Evolutionary conservation across 2,888 invertebrate genomes (phyloP).

Genomic region (Caenorhabditis wallacei): DNA sequence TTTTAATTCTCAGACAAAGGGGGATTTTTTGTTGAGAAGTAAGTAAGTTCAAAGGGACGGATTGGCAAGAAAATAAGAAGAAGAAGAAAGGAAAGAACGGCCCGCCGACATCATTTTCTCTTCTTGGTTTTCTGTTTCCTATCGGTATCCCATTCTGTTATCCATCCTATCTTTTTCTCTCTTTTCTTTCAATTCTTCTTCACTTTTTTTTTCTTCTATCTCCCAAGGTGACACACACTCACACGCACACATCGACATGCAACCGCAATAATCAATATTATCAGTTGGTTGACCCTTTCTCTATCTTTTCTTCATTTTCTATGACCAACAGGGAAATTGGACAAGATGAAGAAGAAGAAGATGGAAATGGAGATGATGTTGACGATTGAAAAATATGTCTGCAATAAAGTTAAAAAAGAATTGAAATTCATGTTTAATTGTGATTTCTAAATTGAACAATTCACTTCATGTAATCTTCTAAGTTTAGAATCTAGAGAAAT

Average conservation of each 20-base stretch:
- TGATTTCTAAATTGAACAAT: too few species aligned
- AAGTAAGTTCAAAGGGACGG: conserved; percentile 21
- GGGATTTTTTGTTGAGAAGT: not conserved
- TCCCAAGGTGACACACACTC: conserved; percentile 33
- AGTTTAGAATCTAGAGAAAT: too few species aligned
- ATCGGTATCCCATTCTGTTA: conserved; percentile 42
- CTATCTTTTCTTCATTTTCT: conserved; percentile 20
- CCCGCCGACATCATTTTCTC: conserved; percentile 29
- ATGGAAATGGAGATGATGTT: conserved; percentile 11
- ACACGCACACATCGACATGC: conserved; percentile 17
- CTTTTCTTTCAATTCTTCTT: conserved; percentile 9
- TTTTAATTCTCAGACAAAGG: not conserved
- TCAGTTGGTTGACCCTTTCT: conserved; percentile 45
- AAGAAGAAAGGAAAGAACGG: conserved; percentile 18
- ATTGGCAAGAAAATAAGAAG: conserved; percentile 4
- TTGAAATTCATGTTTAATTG: not conserved
- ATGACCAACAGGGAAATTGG: not conserved
- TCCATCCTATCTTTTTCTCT: conserved; percentile 37
- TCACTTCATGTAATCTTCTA: too few species aligned
- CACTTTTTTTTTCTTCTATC: conserved; percentile 22
- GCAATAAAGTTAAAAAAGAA: too few species aligned
- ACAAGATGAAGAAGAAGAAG: too few species aligned
- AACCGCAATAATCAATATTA: conserved; percentile 57
- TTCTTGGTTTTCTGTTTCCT: conserved; percentile 35
- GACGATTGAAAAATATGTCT: conserved; percentile 3